phyloP scores from a whole-genome alignment of 2,888 invertebrate species.

The Matsumyia berberina region DNA sequence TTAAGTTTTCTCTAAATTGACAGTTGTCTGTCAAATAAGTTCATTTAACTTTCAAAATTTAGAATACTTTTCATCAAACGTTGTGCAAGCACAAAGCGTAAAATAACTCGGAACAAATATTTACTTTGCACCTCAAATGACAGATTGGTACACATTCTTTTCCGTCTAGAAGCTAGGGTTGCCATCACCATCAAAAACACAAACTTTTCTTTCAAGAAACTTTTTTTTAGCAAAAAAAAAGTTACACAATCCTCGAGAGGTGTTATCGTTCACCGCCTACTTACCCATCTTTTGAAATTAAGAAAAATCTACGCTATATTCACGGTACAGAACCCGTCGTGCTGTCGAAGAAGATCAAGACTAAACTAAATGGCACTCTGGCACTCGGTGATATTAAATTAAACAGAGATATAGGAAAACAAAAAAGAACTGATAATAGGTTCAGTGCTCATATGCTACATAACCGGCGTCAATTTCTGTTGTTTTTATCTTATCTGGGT shows the following conservation, averaged over 20 bases:
- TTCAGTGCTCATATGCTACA: conserved; percentile 14
- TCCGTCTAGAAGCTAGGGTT: conserved; percentile 7
- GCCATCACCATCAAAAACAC: too few relatives aligned
- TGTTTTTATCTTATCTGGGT: conserved; percentile 49
- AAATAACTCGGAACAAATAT: conserved; percentile 5
- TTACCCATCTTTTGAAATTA: conserved; percentile 46
- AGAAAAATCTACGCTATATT: not conserved
- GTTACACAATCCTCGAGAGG: not conserved
- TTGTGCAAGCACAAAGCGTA: not conserved
- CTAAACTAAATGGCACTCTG: conserved; percentile 49
- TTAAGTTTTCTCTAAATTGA: not conserved
- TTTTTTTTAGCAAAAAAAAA: not conserved
- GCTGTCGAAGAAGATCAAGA: conserved; percentile 38
- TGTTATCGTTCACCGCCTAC: not conserved
- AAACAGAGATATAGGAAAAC: conserved; percentile 16
- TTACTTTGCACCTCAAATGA: not conserved
- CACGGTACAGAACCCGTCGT: conserved; percentile 14
- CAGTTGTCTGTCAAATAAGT: not conserved
- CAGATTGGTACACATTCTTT: not conserved
- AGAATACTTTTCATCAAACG: too few relatives aligned
- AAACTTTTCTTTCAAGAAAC: not conserved
- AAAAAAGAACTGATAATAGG: conserved; percentile 16
- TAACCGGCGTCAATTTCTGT: not conserved
- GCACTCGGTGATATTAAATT: conserved; percentile 53
- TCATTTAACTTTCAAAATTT: not conserved